Percentiles rank a stretch among this genome's conserved stretches.
These are phyloP conservation scores for Cetonia aurata DNA, from an alignment of 2,888 invertebrate genomes.

Conservation along the genomic window DNA sequence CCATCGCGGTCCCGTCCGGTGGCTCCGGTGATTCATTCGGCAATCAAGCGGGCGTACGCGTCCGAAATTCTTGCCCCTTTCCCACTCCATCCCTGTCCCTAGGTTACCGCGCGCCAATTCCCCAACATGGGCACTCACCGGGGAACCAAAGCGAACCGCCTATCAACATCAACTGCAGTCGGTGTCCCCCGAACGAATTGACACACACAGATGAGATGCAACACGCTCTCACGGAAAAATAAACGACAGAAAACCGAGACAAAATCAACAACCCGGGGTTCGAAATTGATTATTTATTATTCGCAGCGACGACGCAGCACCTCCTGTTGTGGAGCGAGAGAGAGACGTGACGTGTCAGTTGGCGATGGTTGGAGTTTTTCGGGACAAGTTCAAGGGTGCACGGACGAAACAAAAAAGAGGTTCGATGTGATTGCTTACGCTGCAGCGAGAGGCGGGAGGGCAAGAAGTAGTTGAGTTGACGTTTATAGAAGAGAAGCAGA, in stretches of 20 bases:
- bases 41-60: conserved; percentile 19
- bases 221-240: neutral
- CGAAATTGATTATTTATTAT: conserved; percentile 30
- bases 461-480: too few relatives aligned
- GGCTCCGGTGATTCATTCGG: conserved; percentile 35
- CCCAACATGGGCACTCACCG: neutral
- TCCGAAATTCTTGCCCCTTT: neutral
- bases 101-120: neutral
- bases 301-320: neutral
- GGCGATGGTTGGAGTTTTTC: too few relatives aligned
- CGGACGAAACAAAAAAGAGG: conserved; percentile 4
- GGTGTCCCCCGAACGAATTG: conserved; percentile 11
- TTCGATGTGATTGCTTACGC: too few relatives aligned
- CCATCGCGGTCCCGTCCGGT: conserved; percentile 24
- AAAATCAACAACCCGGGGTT: conserved; percentile 10
- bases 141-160: conserved; percentile 1
- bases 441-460: too few relatives aligned
- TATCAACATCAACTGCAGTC: conserved; percentile 15
- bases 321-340: conserved; percentile 4
- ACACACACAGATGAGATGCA: conserved; percentile 22
- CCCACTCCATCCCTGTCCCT: neutral
- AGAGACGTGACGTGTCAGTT: neutral
- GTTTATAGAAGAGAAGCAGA: too few relatives aligned
- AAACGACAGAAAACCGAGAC: conserved; percentile 1
- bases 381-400: neutral